Percentiles rank a stretch among this genome's conserved stretches.
Evolutionary conservation across 2,797 vertebrate species (phyloP).

Genomic region (Coregonus ussuriensis): DNA sequence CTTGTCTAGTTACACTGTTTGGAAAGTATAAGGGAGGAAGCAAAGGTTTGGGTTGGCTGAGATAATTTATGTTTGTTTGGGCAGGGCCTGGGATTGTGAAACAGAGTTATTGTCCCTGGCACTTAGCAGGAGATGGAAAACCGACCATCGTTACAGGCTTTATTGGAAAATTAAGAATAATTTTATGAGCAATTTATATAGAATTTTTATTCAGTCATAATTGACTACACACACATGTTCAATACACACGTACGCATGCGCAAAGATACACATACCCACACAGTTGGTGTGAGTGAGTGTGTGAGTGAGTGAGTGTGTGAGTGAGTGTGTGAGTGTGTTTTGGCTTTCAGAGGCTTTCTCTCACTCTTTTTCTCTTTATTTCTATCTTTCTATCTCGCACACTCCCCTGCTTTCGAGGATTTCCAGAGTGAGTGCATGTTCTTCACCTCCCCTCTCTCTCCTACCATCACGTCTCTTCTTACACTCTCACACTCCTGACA

Average conservation of each 20-base stretch:
- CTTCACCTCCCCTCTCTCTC: neutral
- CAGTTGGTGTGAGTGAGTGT: conserved; percentile 8
- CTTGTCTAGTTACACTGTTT: conserved; percentile 13
- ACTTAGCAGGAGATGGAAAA: conserved; percentile 48
- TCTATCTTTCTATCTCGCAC: neutral
- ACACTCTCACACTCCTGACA: neutral
- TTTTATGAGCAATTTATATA: conserved; percentile 41
- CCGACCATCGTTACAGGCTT: conserved; percentile 34
- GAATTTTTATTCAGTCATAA: conserved; percentile 44
- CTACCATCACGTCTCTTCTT: neutral
- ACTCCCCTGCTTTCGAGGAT: neutral
- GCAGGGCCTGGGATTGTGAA: conserved; percentile 54
- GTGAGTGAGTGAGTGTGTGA: neutral
- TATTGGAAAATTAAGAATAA: conserved; percentile 47
- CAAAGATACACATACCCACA: conserved; percentile 3
- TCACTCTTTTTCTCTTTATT: neutral
- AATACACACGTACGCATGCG: neutral
- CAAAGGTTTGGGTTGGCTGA: conserved; percentile 51
- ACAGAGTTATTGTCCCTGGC: conserved; percentile 59
- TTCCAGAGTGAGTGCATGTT: neutral
- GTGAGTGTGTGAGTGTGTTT: neutral
- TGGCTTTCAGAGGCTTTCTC: neutral
- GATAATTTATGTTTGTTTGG: conserved; percentile 64
- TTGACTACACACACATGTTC: conserved; percentile 17
- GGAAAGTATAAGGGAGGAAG: neutral